Base-by-base conservation (phyloP, 2,888 invertebrate species). In the Craniophora ligustri region DNA sequence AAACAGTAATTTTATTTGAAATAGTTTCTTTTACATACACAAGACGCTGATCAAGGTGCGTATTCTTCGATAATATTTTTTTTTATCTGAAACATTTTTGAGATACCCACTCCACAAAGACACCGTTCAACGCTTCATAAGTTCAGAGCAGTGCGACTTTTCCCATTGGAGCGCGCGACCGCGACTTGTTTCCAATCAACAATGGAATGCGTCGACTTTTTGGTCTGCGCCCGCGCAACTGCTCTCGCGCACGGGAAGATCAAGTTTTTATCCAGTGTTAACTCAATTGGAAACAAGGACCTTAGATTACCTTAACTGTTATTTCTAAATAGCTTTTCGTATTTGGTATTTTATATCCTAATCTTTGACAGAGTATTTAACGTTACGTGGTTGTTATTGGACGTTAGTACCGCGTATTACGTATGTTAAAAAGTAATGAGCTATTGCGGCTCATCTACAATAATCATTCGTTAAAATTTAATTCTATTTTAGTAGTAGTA, bases 171-270 rank as follows among this genome's bases (percentile, higher is more conserved):
- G 81, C 81, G 81, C 78, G 81, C 84, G 82, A 84, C 85, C 82
- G 83, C 86, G 85, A 87, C 88, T 89, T 81, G 89, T 84, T 87
- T 87, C 87, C 89, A 90, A 90, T 92, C 91, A 86, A 89, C 89
- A 91, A 90, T 86, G 91, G 90, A 89, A 92, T 89, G 90, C 84
- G 81, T 76, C 76, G 81, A 86, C 87, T 88, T 91, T 92, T 91
- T 88, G 89, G 88, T 88, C 84, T 77, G 85, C 75, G 77, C 75
- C 73, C 62, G 72, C 71, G 75, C 67, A 67, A 71, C 75, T 71
- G 56, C 70, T 55, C 70, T 62, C 55, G 65, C 64, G 66, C 72
- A 74, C 67, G 79, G 80, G 82, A 82, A 82, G 81, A 87, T 84
- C 88, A 70, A 82, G 84, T 88, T 88, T 88, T 89, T 87, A 80